Base-by-base conservation (phyloP, 2,113 vertebrate species). In the Ascaphus truei region DNA sequence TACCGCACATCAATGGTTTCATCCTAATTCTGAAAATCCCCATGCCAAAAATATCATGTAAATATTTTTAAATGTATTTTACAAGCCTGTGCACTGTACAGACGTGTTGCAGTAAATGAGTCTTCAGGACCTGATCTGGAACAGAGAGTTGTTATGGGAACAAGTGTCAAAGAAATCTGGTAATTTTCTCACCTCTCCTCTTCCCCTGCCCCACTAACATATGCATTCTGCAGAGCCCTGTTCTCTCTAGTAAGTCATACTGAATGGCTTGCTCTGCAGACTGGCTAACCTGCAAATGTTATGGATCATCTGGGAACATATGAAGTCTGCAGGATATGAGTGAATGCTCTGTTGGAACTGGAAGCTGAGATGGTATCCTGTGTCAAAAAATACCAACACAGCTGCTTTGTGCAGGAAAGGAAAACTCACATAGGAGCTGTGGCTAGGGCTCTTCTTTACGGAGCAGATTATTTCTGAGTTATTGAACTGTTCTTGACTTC, bases 341-440 rank as follows among this genome's bases (percentile, higher is more conserved):
- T 0, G 0, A 30, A 80, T 58, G 68, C 65, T 77, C 66, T 75
- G 52, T 68, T 81, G 72, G 78, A 84, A 83, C 76, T 72, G 62
- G 52, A 61, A 71, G 56, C 72, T 75, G 75, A 83, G 74, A 73
- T 80, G 81, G 78, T 58, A 76, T 83, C 75, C 76, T 81, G 53
- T 79, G 67, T 83, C 79, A 80, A 72, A 48, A 51, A 84, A 81
- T 75, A 84, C 75, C 77, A 74, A 45, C 64, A 74, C 83, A 84
- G 79, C 81, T 84, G 85, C 73, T 81, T 72, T 18, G 59, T 72
- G 29, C 45, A 72, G 80, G 75, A 83, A 78, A 76, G 74, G 45
- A 72, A 77, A 75, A 73, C 62, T 41, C 72, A 63, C 65, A 72
- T 77, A 73, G 55, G 61, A 77, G 31, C 76, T 66, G 62, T 1